Percentiles rank a stretch among this genome's conserved stretches.
Evolutionary conservation across 2,797 vertebrate genomes (phyloP).

Genomic region (Triplophysa bombifrons): DNA sequence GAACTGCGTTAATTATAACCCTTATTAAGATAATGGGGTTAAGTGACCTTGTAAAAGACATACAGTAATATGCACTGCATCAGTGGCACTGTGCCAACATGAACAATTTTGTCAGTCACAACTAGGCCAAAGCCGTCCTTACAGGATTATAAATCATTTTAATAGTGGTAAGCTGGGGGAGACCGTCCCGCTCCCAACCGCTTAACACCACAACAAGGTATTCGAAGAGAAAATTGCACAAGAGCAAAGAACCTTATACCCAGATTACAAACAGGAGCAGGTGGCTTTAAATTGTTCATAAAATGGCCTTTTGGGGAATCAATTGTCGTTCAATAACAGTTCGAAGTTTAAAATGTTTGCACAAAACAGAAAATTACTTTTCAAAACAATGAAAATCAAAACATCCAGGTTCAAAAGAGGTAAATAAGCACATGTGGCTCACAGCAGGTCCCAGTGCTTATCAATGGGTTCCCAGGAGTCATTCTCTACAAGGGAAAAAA

Average conservation of each 20-base stretch:
- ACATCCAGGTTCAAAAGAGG: too few species aligned
- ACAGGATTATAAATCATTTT: constrained; percentile 71
- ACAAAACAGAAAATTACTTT: not conserved
- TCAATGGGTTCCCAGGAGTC: not conserved
- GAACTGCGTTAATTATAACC: constrained; percentile 57
- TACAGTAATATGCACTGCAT: constrained; percentile 63
- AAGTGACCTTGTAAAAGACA: constrained; percentile 58
- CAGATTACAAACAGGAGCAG: constrained; percentile 8
- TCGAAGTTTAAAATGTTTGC: not conserved
- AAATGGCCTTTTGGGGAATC: not conserved
- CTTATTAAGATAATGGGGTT: constrained; percentile 60
- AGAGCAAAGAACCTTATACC: constrained; percentile 9
- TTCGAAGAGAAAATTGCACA: not conserved
- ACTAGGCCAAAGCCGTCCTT: constrained; percentile 68
- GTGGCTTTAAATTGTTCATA: not conserved
- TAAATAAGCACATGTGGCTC: not conserved
- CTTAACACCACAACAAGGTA: constrained; percentile 8
- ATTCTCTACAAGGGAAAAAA: not conserved
- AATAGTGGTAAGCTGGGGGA: constrained; percentile 71
- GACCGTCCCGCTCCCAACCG: constrained; percentile 65
- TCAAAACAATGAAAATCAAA: not conserved
- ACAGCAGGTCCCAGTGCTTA: not conserved
- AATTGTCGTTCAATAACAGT: not conserved
- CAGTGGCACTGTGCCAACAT: constrained; percentile 57
- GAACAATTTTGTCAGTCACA: constrained; percentile 67